Evolutionary conservation across 2,797 vertebrate genomes (phyloP).

Genomic region (Darevskia mixta): DNA sequence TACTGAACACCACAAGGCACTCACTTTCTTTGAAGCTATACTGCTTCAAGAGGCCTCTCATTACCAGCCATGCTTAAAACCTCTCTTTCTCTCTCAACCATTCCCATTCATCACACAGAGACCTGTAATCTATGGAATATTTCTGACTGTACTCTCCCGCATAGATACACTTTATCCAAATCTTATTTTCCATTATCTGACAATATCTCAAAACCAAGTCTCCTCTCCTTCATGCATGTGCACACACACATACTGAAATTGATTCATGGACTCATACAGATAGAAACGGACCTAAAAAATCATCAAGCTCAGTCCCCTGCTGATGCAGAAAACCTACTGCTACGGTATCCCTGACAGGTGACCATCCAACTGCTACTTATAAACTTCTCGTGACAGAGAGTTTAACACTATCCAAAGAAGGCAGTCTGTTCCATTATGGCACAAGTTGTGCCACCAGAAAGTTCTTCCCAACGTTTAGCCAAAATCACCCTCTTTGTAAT

Average conservation of each 20-base stretch:
- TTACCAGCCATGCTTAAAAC: not conserved
- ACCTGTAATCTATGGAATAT: not conserved
- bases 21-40: not conserved
- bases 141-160: not conserved
- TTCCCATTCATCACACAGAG: not conserved
- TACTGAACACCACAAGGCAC: not conserved
- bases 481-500: not conserved
- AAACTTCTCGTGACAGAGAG: too few relatives aligned
- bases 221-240: not conserved
- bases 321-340: too few relatives aligned
- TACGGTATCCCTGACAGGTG: too few relatives aligned
- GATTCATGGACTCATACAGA: not conserved
- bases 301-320: too few relatives aligned
- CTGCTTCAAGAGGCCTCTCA: not conserved
- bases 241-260: not conserved
- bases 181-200: constrained; percentile 4
- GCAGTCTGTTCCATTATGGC: too few relatives aligned
- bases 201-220: not conserved
- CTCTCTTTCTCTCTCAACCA: too few relatives aligned
- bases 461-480: too few relatives aligned
- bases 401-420: too few relatives aligned
- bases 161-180: constrained; percentile 14
- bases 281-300: too few relatives aligned
- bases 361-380: too few relatives aligned
- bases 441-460: too few relatives aligned